These are phyloP conservation scores for Zootermopsis nevadensis DNA, from an alignment of 2,888 invertebrate genomes.

Conservation along the genomic window DNA sequence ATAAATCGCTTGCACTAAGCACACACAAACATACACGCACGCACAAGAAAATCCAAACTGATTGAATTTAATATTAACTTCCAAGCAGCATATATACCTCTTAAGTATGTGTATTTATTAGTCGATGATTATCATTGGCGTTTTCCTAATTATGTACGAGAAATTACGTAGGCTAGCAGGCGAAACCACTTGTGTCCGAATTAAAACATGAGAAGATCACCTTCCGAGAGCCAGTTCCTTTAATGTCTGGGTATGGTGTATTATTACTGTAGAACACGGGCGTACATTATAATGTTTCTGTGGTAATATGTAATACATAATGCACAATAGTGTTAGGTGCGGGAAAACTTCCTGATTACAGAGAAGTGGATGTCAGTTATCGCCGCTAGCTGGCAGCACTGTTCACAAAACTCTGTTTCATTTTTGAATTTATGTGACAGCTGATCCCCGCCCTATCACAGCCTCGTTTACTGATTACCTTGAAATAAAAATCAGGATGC, in stretches of 20 bases:
- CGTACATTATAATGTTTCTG: not conserved
- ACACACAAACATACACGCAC: too few species aligned
- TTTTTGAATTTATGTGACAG: constrained; percentile 49
- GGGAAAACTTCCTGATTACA: constrained; percentile 34
- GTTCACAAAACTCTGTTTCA: constrained; percentile 43
- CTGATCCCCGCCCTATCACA: constrained; percentile 41
- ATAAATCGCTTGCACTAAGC: too few species aligned
- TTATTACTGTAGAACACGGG: not conserved
- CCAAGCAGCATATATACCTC: not conserved
- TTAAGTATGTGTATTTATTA: constrained; percentile 18
- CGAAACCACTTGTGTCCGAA: not conserved
- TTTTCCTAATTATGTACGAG: not conserved
- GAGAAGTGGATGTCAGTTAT: not conserved
- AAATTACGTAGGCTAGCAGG: not conserved
- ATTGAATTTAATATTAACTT: too few species aligned
- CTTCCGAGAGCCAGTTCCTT: not conserved
- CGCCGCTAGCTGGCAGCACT: constrained; percentile 38
- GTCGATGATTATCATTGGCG: constrained; percentile 11
- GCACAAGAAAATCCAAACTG: too few species aligned
- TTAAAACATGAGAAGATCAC: not conserved
- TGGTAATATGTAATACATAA: not conserved
- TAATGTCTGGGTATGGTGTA: not conserved
- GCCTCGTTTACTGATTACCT: constrained; percentile 26
- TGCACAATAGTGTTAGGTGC: constrained; percentile 12
- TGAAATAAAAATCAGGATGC: constrained; percentile 4